Evolutionary conservation across 2,888 invertebrate genomes (phyloP), one percentile per base, ranked within the genome.

Genomic region (Tineola bisselliella): DNA sequence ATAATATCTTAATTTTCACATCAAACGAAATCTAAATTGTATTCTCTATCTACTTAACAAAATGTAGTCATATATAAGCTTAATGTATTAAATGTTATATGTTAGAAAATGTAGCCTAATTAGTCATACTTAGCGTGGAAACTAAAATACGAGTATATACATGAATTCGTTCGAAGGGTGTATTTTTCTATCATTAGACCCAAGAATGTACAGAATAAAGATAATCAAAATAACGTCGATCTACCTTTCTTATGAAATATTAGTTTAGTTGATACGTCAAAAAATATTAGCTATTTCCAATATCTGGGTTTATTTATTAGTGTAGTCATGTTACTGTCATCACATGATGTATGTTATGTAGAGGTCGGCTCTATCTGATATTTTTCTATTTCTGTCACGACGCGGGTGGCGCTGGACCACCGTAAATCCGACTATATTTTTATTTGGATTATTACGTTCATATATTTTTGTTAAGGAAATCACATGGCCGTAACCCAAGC

Each of bases 371-470:
- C 70, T 77, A 75, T 78, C 74, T 70, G 71, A 77, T 74, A 76
- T 76, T 79, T 56, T 76, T 74, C 79, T 80, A 79, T 79, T 79
- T 79, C 70, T 77, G 77, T 79, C 77, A 76, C 79, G 77, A 73
- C 71, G 76, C 73, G 74, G 75, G 76, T 75, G 79, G 77, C 71
- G 68, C 69, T 60, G 44, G 59, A 59, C 66, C 64, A 66, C 66
- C 64, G 70, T 73, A 74, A 75, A 78, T 72, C 75, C 71, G 66
- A 70, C 72, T 70, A 62, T 59, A 59, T 48, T 62, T 61, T 75
- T 70, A 73, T 75, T 74, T 71, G 70, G 71, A 71, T 60, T 48
- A 60, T 60, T 48, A 15, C 60, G 15, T 73, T 74, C 76, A 75
- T 75, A 70, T 73, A 72, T 79, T 76, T 74, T 74, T 73, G 72